phyloP scores from a whole-genome alignment of 2,113 vertebrate genomes.

The Campylorhamphus procurvoides region DNA sequence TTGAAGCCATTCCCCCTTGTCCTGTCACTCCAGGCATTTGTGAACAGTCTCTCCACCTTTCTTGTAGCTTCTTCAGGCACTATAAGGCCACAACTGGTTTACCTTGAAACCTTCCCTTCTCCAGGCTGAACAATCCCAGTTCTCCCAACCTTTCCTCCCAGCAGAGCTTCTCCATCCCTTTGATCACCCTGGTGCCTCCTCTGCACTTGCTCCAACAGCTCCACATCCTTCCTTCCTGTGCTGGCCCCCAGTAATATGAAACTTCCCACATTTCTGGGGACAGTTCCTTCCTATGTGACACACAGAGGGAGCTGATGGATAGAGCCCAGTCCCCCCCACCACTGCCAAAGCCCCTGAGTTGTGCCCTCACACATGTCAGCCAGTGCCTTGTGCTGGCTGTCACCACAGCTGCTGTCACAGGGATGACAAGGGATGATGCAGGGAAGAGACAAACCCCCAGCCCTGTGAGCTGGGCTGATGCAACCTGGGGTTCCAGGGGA shows the following conservation, averaged over 20 bases:
- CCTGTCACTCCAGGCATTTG: not conserved
- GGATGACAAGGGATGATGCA: not conserved
- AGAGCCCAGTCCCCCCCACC: not conserved
- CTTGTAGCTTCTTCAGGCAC: not conserved
- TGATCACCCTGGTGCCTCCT: not conserved
- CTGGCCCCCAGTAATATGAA: not conserved
- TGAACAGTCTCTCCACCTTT: not conserved
- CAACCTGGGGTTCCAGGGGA: not conserved
- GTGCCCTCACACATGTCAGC: not conserved
- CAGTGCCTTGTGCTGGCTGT: not conserved
- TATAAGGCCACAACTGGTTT: not conserved
- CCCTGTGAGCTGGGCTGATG: not conserved
- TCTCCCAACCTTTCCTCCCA: not conserved
- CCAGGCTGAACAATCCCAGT: not conserved
- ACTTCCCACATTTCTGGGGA: not conserved
- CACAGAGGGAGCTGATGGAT: not conserved
- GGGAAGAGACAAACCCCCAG: not conserved
- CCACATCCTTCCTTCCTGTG: not conserved
- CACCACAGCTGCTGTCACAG: rapidly evolving
- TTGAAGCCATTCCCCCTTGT: not conserved
- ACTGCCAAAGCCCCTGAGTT: not conserved
- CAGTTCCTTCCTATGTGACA: not conserved
- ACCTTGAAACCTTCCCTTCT: not conserved
- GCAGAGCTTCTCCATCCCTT: not conserved
- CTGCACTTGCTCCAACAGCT: not conserved